Conservation (phyloP, 2,797 vertebrate species). For the Lepus townsendii region DNA sequence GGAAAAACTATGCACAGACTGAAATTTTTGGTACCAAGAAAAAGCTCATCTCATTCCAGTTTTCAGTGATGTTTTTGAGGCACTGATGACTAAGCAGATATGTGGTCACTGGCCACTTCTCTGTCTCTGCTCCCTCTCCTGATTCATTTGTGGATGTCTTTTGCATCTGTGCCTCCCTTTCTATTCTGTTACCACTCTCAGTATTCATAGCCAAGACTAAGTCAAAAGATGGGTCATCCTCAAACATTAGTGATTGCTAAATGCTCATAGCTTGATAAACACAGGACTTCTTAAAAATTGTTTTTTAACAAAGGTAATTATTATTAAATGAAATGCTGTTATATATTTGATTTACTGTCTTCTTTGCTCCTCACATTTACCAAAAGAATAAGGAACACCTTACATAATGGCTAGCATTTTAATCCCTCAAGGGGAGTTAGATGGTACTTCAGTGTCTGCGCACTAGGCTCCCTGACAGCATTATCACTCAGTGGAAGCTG, state of each 20-base stretch:
- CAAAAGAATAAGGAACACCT: not conserved
- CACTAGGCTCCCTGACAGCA: not conserved
- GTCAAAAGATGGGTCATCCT: not conserved
- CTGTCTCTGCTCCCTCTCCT: not conserved
- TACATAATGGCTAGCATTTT: fast-evolving
- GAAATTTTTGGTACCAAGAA: no score
- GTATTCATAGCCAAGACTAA: not conserved
- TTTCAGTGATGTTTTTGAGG: no score
- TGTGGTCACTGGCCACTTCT: not conserved
- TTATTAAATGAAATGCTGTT: not conserved
- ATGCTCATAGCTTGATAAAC: not conserved
- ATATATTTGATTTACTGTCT: not conserved
- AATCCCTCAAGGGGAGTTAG: not conserved
- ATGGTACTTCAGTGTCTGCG: not conserved
- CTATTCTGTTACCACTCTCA: not conserved
- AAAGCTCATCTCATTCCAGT: not conserved
- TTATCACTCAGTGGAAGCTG: fast-evolving
- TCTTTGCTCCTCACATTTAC: not conserved
- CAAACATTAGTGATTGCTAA: not conserved
- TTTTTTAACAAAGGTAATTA: not conserved
- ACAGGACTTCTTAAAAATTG: not conserved
- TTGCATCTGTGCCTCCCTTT: not conserved
- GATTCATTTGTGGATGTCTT: not conserved
- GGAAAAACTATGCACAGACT: no score
- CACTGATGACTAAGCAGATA: not conserved